These are phyloP conservation scores for Sebastes alutus DNA, from an alignment of 2,797 vertebrate species.

Conservation along the genomic window DNA sequence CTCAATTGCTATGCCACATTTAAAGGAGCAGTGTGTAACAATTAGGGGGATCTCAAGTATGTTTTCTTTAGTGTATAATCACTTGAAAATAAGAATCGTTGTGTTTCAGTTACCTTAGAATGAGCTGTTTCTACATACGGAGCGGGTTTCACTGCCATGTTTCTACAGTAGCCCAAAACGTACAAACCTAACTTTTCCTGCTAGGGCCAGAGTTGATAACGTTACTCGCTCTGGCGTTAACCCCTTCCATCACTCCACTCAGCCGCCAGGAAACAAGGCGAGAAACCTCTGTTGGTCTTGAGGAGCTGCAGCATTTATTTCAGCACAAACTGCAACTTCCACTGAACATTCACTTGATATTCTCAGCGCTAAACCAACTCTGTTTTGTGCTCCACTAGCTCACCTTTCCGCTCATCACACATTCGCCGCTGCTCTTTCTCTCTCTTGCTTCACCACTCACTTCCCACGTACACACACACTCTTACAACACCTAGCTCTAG, in stretches of 20 bases:
- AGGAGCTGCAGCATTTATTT: too few relatives aligned
- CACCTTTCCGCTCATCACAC: neutral
- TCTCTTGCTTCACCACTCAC: neutral
- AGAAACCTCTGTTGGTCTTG: too few relatives aligned
- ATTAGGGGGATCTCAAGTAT: neutral
- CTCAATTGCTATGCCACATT: constrained; percentile 1
- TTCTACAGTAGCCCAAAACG: neutral
- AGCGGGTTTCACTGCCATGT: neutral
- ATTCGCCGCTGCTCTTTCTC: neutral
- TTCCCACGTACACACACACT: neutral
- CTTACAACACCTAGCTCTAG: neutral
- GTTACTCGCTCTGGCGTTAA: neutral
- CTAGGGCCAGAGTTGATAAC: neutral
- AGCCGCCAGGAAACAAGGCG: too few relatives aligned
- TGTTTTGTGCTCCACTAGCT: neutral
- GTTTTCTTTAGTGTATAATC: neutral
- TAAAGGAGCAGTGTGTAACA: neutral
- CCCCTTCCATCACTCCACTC: too few relatives aligned
- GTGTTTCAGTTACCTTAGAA: neutral
- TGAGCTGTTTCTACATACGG: neutral
- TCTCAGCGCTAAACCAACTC: neutral
- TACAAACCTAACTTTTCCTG: neutral
- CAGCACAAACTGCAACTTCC: too few relatives aligned
- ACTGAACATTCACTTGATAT: neutral
- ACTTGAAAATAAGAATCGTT: neutral